Percentiles rank a stretch among this genome's conserved stretches.
These are phyloP conservation scores for Eutolmus rufibarbis DNA, from an alignment of 2,888 invertebrate species.

Conservation along the genomic window DNA sequence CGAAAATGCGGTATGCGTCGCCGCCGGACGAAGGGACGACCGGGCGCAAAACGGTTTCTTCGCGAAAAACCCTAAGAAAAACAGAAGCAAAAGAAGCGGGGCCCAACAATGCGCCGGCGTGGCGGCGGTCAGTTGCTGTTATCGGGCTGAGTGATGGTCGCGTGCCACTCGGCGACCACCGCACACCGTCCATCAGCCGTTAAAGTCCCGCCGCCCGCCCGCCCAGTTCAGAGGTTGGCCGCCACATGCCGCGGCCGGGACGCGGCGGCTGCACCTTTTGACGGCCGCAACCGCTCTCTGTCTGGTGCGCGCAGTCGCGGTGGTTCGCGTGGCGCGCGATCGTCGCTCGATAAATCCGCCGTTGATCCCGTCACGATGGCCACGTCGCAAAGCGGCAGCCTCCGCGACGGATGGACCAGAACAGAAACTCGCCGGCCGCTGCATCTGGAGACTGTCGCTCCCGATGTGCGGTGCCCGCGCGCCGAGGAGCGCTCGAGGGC, in stretches of 20 bases:
- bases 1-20: background rate
- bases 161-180: conserved; percentile 17
- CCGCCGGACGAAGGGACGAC: background rate
- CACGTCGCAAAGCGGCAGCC: background rate
- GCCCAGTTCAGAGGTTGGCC: background rate
- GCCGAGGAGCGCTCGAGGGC: background rate
- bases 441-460: background rate
- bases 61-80: background rate
- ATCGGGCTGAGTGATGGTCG: conserved; percentile 31
- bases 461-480: background rate
- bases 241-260: conserved; percentile 14
- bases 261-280: conserved; percentile 34
- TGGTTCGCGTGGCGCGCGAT: background rate
- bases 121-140: conserved; percentile 23
- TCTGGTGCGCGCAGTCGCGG: background rate
- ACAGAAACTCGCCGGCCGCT: background rate
- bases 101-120: background rate
- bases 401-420: background rate
- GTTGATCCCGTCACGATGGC: background rate
- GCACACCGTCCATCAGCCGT: background rate
- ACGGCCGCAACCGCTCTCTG: background rate
- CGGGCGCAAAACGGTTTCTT: background rate
- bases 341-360: background rate
- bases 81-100: background rate
- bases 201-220: background rate